phyloP scores from a whole-genome alignment of 2,888 invertebrate genomes.

The Heterodera filipjevi region DNA sequence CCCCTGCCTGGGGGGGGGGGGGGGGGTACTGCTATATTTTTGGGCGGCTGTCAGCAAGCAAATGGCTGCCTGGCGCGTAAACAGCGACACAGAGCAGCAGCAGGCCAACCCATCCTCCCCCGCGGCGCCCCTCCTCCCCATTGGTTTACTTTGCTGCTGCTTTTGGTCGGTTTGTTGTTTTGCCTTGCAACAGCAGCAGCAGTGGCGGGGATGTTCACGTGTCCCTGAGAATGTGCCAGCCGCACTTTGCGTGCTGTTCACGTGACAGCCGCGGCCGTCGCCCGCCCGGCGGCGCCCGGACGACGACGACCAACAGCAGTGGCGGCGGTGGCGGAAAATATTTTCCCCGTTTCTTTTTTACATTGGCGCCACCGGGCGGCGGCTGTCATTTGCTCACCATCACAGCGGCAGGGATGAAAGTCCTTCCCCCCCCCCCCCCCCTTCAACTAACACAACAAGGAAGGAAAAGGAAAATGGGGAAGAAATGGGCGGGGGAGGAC shows the following conservation, averaged over 20 bases:
- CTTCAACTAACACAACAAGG: background rate
- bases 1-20: background rate
- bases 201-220: background rate
- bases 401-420: conserved; percentile 28
- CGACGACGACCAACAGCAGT: too few relatives aligned
- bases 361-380: background rate
- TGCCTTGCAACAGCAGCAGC: background rate
- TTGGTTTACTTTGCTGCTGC: background rate
- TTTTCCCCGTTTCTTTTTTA: background rate
- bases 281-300: background rate
- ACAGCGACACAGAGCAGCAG: background rate
- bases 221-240: background rate
- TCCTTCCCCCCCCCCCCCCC: conserved; percentile 12
- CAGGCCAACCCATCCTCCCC: too few relatives aligned
- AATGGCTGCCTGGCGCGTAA: conserved; percentile 3
- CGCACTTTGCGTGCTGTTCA: background rate
- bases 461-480: background rate
- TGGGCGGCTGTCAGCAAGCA: conserved; percentile 6
- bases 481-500: background rate
- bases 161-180: background rate
- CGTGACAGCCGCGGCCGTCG: background rate
- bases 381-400: conserved; percentile 9
- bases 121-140: background rate
- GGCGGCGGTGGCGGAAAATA: conserved; percentile 1
- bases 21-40: background rate